Evolutionary conservation across 2,113 vertebrate genomes (phyloP).

Genomic region (Procavia capensis): DNA sequence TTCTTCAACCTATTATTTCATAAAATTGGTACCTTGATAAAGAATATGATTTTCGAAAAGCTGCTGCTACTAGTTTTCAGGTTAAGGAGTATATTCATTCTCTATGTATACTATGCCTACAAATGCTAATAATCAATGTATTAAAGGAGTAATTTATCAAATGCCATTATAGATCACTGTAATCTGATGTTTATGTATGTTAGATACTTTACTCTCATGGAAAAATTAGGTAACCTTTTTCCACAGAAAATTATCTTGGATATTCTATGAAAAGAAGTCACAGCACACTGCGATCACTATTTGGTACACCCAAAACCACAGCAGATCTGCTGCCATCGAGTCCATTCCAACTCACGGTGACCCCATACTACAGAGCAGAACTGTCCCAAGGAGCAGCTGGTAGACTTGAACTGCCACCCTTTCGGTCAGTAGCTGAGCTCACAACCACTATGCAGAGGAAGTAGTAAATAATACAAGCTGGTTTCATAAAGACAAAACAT

Average conservation of each 20-base stretch:
- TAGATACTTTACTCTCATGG: not conserved
- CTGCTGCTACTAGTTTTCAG: not conserved
- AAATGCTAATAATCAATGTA: not conserved
- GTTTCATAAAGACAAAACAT: not conserved
- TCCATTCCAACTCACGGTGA: too few relatives aligned
- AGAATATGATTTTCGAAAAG: conserved; percentile 36
- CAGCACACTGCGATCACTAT: not conserved
- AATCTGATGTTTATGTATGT: not conserved
- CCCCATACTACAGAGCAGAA: too few relatives aligned
- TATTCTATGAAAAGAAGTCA: conserved; percentile 33
- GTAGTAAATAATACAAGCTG: not conserved
- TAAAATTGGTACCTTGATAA: not conserved
- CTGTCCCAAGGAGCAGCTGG: too few relatives aligned
- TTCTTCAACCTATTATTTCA: not conserved
- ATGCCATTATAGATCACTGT: not conserved
- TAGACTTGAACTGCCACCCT: too few relatives aligned
- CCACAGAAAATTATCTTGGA: conserved; percentile 11
- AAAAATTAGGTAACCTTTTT: not conserved
- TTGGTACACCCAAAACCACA: not conserved
- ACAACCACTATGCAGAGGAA: too few relatives aligned
- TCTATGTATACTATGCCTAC: not conserved
- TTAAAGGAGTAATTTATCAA: conserved; percentile 12
- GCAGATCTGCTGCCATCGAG: too few relatives aligned
- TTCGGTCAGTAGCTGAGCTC: too few relatives aligned
- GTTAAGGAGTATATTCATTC: not conserved